These are phyloP conservation scores for Muricea muricata DNA, from an alignment of 92 coral and sea anemone genomes.

Conservation along the genomic window DNA sequence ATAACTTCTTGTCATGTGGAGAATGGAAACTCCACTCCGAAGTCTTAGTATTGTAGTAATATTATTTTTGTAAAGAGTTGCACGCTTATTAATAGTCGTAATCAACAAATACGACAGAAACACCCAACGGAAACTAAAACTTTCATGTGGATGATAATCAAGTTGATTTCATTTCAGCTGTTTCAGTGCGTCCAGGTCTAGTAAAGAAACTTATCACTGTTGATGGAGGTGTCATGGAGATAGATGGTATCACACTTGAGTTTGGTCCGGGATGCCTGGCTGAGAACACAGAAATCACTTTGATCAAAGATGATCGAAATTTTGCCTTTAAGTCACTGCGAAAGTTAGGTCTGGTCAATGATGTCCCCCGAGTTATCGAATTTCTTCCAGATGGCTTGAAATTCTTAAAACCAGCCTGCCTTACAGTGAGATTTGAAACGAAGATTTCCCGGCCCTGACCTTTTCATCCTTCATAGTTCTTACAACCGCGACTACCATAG, in stretches of 20 bases:
- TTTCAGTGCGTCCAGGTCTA: background rate
- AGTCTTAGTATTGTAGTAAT: no score
- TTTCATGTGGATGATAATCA: no score
- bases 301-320: background rate
- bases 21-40: no score
- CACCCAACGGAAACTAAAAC: no score
- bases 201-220: slow-evolving; percentile 17
- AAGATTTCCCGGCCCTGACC: background rate
- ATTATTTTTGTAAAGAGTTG: no score
- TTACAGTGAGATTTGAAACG: background rate
- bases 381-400: slow-evolving; percentile 30
- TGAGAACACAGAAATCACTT: slow-evolving; percentile 27
- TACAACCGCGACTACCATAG: background rate
- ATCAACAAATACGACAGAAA: no score
- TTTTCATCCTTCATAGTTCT: slow-evolving; percentile 22
- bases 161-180: background rate
- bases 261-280: slow-evolving; percentile 15
- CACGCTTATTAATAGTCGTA: no score
- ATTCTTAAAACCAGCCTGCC: background rate
- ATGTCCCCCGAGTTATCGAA: background rate
- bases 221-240: slow-evolving; percentile 32
- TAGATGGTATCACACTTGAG: background rate
- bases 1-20: no score
- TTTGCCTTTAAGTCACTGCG: slow-evolving; percentile 12
- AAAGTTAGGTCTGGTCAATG: background rate